Conservation (phyloP, 2,113 vertebrate species). For the Pyxicephalus adspersus region DNA sequence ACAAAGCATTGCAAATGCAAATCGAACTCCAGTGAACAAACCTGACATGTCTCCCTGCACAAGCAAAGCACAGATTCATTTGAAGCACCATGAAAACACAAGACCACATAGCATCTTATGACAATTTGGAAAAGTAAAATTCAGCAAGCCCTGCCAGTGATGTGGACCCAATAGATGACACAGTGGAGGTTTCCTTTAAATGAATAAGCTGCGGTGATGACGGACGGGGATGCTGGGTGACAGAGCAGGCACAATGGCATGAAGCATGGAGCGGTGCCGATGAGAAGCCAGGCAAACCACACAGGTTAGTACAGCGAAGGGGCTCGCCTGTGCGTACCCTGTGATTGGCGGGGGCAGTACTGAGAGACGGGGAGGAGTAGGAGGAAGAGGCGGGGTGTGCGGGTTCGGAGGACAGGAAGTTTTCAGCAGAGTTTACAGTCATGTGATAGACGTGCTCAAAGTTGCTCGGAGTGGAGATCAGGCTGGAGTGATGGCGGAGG, state of each 20-base stretch:
- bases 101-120: no score
- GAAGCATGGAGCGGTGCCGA: slow-evolving; percentile 53
- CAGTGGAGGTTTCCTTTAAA: no score
- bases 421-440: slow-evolving; percentile 86
- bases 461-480: slow-evolving; percentile 86
- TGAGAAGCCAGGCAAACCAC: slow-evolving; percentile 62
- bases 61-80: no score
- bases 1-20: no score
- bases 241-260: slow-evolving; percentile 9
- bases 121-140: no score
- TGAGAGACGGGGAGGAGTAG: slow-evolving; percentile 75
- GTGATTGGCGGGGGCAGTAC: slow-evolving; percentile 75
- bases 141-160: no score
- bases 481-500: slow-evolving; percentile 72
- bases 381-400: slow-evolving; percentile 76
- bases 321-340: slow-evolving; percentile 77
- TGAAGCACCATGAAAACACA: no score
- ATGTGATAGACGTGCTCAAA: slow-evolving; percentile 91
- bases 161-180: no score
- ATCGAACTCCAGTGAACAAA: no score
- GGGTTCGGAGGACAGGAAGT: slow-evolving; percentile 81
- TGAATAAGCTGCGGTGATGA: background rate
- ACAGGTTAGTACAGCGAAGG: slow-evolving; percentile 65
- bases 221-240: background rate
- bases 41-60: no score